Conservation (phyloP, 2,797 vertebrate genomes). For the Selene dorsalis region DNA sequence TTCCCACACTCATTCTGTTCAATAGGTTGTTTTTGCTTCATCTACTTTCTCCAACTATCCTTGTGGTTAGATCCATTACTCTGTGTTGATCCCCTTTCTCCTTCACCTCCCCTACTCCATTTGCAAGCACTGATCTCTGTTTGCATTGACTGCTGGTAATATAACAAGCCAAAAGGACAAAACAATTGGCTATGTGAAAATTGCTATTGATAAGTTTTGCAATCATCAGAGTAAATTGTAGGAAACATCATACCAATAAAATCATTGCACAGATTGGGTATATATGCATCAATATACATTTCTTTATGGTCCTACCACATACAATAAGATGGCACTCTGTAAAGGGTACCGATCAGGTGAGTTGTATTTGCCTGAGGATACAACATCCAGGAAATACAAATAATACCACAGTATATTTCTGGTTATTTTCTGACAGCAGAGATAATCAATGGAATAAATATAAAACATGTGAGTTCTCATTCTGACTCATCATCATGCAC, state of each 20-base stretch:
- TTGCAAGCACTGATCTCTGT: background rate
- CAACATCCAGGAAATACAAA: background rate
- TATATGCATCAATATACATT: background rate
- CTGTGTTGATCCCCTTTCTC: background rate
- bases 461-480: no score
- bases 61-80: background rate
- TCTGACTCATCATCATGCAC: no score
- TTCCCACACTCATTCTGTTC: background rate
- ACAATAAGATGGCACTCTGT: background rate
- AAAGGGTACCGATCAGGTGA: conserved; percentile 13
- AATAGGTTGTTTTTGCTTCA: background rate
- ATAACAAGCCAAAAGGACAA: background rate
- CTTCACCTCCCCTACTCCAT: background rate
- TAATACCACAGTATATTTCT: background rate
- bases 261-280: background rate
- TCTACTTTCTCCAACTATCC: background rate
- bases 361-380: background rate
- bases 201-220: conserved; percentile 1
- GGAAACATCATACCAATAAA: background rate
- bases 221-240: background rate
- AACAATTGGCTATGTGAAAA: background rate
- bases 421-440: conserved; percentile 1
- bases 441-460: conserved; percentile 7
- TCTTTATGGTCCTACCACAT: background rate
- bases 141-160: background rate